Conservation (phyloP, 30 jellyfish, hydroid and myxozoan genomes). For the Aurelia coerulea region DNA sequence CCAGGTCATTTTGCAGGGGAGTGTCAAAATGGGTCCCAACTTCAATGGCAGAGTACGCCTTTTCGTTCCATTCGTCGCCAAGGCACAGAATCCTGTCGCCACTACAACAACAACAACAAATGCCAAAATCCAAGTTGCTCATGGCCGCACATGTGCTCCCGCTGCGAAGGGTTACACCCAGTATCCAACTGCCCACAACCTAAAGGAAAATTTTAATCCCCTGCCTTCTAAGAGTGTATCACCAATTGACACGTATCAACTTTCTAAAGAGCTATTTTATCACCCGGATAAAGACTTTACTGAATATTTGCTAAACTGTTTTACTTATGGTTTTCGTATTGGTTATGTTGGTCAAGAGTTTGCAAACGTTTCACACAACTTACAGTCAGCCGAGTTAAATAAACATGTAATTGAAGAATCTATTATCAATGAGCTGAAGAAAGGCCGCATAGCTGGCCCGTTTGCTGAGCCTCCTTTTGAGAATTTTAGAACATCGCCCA, state of each 20-base stretch:
- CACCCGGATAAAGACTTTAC: neutral
- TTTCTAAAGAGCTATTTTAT: neutral
- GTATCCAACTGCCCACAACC: conserved; percentile 3
- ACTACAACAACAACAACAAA: neutral
- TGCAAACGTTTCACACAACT: neutral
- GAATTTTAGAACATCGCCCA: conserved; percentile 26
- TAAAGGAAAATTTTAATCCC: conserved; percentile 18
- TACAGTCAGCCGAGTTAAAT: conserved; percentile 10
- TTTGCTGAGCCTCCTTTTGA: conserved; percentile 11
- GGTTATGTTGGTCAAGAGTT: conserved; percentile 29
- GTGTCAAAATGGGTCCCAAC: neutral
- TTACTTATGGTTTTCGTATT: conserved; percentile 23
- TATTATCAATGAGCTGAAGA: neutral
- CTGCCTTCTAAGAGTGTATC: neutral
- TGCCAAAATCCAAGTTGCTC: neutral
- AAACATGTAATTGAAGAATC: neutral
- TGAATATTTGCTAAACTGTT: neutral
- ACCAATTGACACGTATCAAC: conserved; percentile 1
- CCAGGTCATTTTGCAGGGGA: conserved; percentile 1
- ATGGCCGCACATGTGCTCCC: conserved; percentile 15
- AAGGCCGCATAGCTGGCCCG: conserved; percentile 40
- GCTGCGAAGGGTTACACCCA: neutral
- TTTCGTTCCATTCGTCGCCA: neutral
- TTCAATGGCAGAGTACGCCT: neutral
- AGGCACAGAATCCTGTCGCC: neutral